Base-by-base conservation (phyloP, 2,888 invertebrate species). In the Drosophila hamatofila region DNA sequence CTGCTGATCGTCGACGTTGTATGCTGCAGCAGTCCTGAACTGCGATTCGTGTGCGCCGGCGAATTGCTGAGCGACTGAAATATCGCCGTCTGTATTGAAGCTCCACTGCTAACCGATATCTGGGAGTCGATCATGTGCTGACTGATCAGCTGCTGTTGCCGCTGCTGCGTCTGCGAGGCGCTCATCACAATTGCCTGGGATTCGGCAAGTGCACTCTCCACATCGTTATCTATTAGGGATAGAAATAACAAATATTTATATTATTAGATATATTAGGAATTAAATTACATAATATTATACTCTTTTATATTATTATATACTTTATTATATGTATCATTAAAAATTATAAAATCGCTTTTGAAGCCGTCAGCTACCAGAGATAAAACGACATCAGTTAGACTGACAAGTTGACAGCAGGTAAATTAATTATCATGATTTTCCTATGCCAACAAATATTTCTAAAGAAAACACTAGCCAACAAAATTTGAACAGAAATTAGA, bases 121-220 rank as follows among this genome's bases (percentile, higher is more conserved):
- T 93, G 93, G n/a, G 93, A 93, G 57, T 93, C 92, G 35, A 92
- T 82, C 79, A 92, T 91, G 72, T 92, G 91, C 60, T 91, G 92
- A 66, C 68, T 91, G 49, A 84, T 78, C 66, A 88, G 56, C 65
- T 87, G 89, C 46, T 79, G 79, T 46, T 84, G 86, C 16, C 78
- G 87, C n/a, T 87, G 88, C 56, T 90, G 90, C 25, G 88, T 87
- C 35, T 91, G 89, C 41, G 90, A 87, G 23, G 87, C 82, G 70
- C 86, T 90, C 86, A 91, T 84, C 55, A 90, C 90, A 81, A 88
- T 89, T 62, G 90, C 82, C 73, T 91, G 91, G 7, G 91, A 90
- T 70, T 92, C 92, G 64, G 90, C 83, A 64, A 90, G 62, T 12
- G 84, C 89, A 48, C 81, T 87, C 65, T 92, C 92, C 75, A 89